Base-by-base conservation (phyloP, 2,888 invertebrate genomes). In the Hydrotaea diabolus region DNA sequence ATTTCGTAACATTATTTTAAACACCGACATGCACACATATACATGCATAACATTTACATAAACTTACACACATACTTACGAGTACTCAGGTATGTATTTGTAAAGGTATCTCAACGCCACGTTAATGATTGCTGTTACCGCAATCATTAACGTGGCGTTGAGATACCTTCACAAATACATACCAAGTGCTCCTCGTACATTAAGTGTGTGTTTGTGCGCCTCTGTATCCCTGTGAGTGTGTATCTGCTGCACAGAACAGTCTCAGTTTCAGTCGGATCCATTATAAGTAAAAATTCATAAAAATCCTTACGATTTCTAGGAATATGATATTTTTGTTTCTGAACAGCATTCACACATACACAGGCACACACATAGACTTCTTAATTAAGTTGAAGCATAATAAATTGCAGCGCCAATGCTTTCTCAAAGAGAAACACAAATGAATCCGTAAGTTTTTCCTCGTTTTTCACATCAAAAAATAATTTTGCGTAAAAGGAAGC, bases 311-410 rank as follows among this genome's bases (percentile, higher is more conserved):
- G 19, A 43, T 43, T 66, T 66, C 66, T 13, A 19, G 43, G 21
- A 66, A 39, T 39, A 66, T 39, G 19, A 39, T 66, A 66, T 66
- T n/a, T n/a, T 66, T 66, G 36, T 21, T 66, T 66, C 43, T 43
- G 21, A 66, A n/a, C 62, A 62, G n/a, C 31, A 2, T 17, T 17
- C 62, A 1, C 49, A 49, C 49, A 49, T n/a, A 23, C 26, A n/a
- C 17, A 46, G 31, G 26, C 26, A 36, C 39, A 62, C 39, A 21
- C 53, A 39, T 69, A 76, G 75, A 59, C 62, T 69, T 80, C 69
- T 62, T 80, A 80, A 80, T 80, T 80, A 75, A 80, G 26, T 49
- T 79, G 73, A 64, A 66, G 36, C 66, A 66, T 66, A 66, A 66
- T 66, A 66, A 39, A 66, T 66, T 66, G 66, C 66, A 66, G 43